A percentile compares a stretch with the other conserved stretches of the same genome.
These are phyloP conservation scores for Artemia sp. DNA, from an alignment of 2,888 invertebrate species.

Conservation along the genomic window DNA sequence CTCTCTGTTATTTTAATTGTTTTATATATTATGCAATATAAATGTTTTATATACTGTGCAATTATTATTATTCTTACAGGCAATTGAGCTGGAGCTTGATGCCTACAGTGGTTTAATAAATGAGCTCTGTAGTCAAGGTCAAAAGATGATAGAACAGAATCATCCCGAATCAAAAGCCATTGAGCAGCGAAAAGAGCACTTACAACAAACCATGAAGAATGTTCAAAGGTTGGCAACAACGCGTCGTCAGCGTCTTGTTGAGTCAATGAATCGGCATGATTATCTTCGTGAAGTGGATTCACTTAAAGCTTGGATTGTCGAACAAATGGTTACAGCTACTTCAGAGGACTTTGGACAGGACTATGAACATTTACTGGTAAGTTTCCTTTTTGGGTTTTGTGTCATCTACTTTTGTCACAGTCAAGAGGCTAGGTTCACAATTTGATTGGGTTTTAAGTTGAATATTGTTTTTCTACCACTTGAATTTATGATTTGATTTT, in stretches of 20 bases:
- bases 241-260: slow-evolving; percentile 68
- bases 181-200: slow-evolving; percentile 51
- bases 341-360: slow-evolving; percentile 90
- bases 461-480: too few relatives aligned
- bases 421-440: too few relatives aligned
- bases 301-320: slow-evolving; percentile 77
- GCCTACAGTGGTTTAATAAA: slow-evolving; percentile 77
- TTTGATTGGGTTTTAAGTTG: too few relatives aligned
- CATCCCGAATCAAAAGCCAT: slow-evolving; percentile 72
- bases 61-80: slow-evolving; percentile 36
- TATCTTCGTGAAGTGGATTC: slow-evolving; percentile 78
- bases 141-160: slow-evolving; percentile 55
- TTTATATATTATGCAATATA: too few relatives aligned
- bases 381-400: slow-evolving; percentile 17
- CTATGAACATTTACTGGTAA: slow-evolving; percentile 66
- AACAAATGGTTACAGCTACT: slow-evolving; percentile 69
- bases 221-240: slow-evolving; percentile 60
- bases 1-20: too few relatives aligned
- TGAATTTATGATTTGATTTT: too few relatives aligned
- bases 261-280: slow-evolving; percentile 74
- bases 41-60: too few relatives aligned
- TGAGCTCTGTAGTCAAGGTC: slow-evolving; percentile 77
- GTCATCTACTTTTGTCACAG: too few relatives aligned
- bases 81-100: slow-evolving; percentile 71
- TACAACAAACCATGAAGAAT: slow-evolving; percentile 58